Conservation (phyloP, 2,888 invertebrate species). For the Adelphocoris suturalis region DNA sequence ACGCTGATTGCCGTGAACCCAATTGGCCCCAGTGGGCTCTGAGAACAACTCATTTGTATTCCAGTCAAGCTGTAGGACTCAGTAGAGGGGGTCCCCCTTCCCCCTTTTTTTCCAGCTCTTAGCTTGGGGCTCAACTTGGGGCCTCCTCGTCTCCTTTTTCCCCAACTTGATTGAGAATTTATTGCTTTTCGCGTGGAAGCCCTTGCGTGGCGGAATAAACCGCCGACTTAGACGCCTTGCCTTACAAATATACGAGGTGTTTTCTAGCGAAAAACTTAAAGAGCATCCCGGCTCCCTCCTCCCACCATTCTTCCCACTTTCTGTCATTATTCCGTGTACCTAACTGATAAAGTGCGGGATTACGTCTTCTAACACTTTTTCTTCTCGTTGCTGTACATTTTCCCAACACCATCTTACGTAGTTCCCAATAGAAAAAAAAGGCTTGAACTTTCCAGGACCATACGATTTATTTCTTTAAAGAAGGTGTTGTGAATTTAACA, state of each 20-base stretch:
- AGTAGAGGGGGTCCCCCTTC: neutral
- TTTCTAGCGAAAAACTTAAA: slow-evolving; percentile 43
- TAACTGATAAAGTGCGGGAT: slow-evolving; percentile 17
- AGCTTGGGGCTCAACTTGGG: slow-evolving; percentile 46
- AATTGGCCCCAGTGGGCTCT: neutral
- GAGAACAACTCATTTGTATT: slow-evolving; percentile 59
- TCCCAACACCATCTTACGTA: no score
- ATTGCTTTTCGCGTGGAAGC: slow-evolving; percentile 61
- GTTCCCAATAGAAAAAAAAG: no score
- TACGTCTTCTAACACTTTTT: neutral
- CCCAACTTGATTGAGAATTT: slow-evolving; percentile 69
- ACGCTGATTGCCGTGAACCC: slow-evolving; percentile 45
- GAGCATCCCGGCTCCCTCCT: neutral
- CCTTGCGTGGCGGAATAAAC: slow-evolving; percentile 57
- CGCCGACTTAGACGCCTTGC: slow-evolving; percentile 54
- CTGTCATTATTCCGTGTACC: slow-evolving; percentile 40
- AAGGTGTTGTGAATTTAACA: no score
- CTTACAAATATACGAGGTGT: slow-evolving; percentile 69
- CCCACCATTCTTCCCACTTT: neutral
- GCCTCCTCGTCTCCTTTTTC: slow-evolving; percentile 52
- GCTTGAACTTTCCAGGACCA: no score
- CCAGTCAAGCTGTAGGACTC: neutral
- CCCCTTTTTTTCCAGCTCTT: slow-evolving; percentile 24
- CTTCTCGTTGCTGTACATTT: no score
- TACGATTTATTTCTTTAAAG: no score